These are phyloP conservation scores for Drosophila sturtevanti DNA, from an alignment of 1,140 invertebrate genomes.

Conservation along the genomic window DNA sequence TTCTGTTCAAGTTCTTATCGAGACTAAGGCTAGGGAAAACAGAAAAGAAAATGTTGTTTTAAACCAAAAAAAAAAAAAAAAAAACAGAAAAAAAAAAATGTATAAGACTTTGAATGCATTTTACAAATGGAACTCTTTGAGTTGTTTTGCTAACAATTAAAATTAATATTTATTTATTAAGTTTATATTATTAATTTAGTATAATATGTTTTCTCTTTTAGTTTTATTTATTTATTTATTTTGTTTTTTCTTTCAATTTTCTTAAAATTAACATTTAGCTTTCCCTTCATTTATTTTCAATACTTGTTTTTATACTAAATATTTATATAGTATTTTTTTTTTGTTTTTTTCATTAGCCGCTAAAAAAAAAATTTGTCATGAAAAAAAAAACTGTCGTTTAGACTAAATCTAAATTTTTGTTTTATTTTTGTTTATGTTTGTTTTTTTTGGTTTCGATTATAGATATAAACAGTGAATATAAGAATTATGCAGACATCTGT, in stretches of 20 bases:
- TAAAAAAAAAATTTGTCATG: constrained; percentile 26
- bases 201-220: constrained; percentile 37
- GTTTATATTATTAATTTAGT: constrained; percentile 41
- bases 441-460: constrained; percentile 28
- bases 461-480: background rate
- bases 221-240: background rate
- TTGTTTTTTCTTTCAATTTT: background rate
- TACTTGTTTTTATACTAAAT: constrained; percentile 10
- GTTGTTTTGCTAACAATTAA: constrained; percentile 42
- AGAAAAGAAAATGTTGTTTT: background rate
- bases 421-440: constrained; percentile 3
- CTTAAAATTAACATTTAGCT: constrained; percentile 43
- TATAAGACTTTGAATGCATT: constrained; percentile 35
- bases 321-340: constrained; percentile 1
- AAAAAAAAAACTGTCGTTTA: background rate
- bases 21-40: background rate
- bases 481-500: background rate
- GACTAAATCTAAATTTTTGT: constrained; percentile 8
- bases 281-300: constrained; percentile 17
- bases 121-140: constrained; percentile 74
- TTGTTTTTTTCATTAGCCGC: background rate
- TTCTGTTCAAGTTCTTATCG: background rate
- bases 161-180: constrained; percentile 35
- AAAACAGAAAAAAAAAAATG: background rate
- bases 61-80: constrained; percentile 21